Evolutionary conservation across 1,140 invertebrate genomes (phyloP).

Genomic region (Pseudomyrmex concolor): DNA sequence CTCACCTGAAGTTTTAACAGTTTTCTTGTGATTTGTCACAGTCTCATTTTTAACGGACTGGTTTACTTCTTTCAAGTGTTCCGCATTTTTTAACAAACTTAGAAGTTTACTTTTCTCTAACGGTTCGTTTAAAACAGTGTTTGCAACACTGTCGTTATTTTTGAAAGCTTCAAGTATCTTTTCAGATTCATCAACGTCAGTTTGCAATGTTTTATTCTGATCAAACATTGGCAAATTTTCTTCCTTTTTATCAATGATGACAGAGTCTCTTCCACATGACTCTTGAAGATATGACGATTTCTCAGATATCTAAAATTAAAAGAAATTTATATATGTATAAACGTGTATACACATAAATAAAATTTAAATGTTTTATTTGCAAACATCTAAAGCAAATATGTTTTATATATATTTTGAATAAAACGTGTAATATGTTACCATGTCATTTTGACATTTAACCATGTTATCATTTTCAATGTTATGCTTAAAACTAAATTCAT

Average conservation of each 20-base stretch:
- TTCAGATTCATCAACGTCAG: neutral
- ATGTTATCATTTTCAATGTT: neutral
- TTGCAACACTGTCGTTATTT: neutral
- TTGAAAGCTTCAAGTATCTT: no score
- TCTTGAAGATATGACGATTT: neutral
- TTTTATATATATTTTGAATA: neutral
- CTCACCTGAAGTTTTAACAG: neutral
- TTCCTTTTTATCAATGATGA: neutral
- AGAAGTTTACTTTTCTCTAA: neutral
- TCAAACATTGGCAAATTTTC: neutral
- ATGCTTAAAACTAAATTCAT: slow-evolving; percentile 5
- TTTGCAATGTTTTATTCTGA: neutral
- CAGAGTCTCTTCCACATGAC: neutral
- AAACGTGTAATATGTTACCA: slow-evolving; percentile 25
- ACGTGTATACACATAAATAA: no score
- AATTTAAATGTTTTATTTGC: slow-evolving; percentile 5
- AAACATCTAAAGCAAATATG: neutral
- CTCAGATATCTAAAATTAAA: slow-evolving; percentile 1
- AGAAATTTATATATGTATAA: neutral
- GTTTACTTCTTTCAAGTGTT: neutral
- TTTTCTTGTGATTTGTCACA: neutral
- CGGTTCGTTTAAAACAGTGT: neutral
- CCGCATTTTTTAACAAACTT: neutral
- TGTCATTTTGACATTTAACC: neutral
- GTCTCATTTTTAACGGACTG: neutral